Evolutionary conservation across 1,140 invertebrate genomes (phyloP), one percentile per base, ranked within the genome.

Genomic region (Heliconius himera): DNA sequence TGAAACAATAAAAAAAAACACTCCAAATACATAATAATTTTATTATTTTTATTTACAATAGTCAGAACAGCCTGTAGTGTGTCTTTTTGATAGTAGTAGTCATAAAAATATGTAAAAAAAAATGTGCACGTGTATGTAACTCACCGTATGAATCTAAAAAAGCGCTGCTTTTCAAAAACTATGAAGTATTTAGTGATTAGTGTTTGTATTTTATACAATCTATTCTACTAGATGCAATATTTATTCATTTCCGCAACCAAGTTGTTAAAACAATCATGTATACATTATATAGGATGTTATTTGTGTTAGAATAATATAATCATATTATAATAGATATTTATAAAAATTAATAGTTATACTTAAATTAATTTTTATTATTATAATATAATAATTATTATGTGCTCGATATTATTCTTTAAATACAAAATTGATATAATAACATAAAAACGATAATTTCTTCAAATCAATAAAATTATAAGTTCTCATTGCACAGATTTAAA

Each of bases 141-240:
- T 66, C 11, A 66, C 60, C 60, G 60, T 66, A 1, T 29, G 6
- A 29, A 66, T 29, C 60, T 29, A 66, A 16, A 26, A 66, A 66
- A 66, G 60, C 26, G 60, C 60, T 66, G 60, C 26, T 66, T 66
- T 66, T 66, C 11, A 66, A 66, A 66, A 66, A 29, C 60, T 66
- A 22, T 66, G 8, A 16, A 60, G 54, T 60, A 60, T 66, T 29
- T 66, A 66, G 60, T 66, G 60, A 66, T 66, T 66, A 66, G 60
- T 66, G 60, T 66, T 26, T 66, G 26, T 66, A 26, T 26, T 66
- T 26, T 22, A 60, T 60, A 60, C 22, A 60, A 60, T 60, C 56
- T 60, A 60, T 60, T 22, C 60, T 66, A 66, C 60, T 29, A 13
- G 54, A 66, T 66, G 60, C 60, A 29, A 29, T 66, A 66, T 29